Conservation (phyloP, 1,140 invertebrate genomes). For the Saccostrea cuccullata region DNA sequence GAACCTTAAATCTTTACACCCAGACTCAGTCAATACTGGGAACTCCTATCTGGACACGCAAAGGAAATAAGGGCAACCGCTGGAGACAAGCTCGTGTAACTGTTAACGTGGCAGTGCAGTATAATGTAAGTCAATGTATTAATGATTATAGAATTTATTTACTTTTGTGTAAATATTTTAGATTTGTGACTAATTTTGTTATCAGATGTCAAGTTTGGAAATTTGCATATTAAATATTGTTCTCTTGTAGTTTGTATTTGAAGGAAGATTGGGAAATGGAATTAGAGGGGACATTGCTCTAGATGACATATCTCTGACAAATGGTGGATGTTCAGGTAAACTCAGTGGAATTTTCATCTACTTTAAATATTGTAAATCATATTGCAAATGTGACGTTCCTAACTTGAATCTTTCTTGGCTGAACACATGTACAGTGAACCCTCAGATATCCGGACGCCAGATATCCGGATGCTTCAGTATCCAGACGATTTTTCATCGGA, state of each 20-base stretch:
- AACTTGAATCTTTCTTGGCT: too few relatives aligned
- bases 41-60: slow-evolving; percentile 66
- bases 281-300: slow-evolving; percentile 70
- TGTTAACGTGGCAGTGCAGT: slow-evolving; percentile 56
- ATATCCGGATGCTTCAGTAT: too few relatives aligned
- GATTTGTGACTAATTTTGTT: not conserved
- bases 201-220: not conserved
- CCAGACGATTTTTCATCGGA: too few relatives aligned
- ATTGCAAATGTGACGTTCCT: too few relatives aligned
- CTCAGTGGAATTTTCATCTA: not conserved
- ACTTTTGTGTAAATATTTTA: not conserved
- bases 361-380: too few relatives aligned
- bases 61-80: slow-evolving; percentile 68
- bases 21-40: slow-evolving; percentile 50
- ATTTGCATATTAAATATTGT: too few relatives aligned
- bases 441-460: too few relatives aligned
- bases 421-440: too few relatives aligned
- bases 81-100: slow-evolving; percentile 68
- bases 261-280: slow-evolving; percentile 80
- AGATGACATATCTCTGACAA: slow-evolving; percentile 66
- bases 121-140: slow-evolving; percentile 58
- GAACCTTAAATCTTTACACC: slow-evolving; percentile 61
- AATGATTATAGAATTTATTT: not conserved
- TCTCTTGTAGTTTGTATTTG: slow-evolving; percentile 81
- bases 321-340: slow-evolving; percentile 63